Evolutionary conservation across 1,140 invertebrate genomes (phyloP), one percentile per base, ranked within the genome.

Genomic region (Euglossa dilemma): DNA sequence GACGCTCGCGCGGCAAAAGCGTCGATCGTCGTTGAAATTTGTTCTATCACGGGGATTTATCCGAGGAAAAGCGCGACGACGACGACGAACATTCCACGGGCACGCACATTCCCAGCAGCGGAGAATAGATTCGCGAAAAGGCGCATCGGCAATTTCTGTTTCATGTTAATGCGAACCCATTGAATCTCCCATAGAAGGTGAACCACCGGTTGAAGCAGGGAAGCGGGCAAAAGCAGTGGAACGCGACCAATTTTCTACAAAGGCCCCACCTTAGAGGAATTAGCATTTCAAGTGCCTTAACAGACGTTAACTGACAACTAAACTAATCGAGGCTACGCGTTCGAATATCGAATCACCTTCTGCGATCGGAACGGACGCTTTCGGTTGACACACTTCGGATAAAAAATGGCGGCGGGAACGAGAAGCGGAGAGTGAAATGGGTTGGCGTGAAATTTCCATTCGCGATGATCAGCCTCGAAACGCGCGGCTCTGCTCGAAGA

Each of bases 201-300:
- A 85, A 85, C 71, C 59, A 57, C 87, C 84, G 83, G 87, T n/a
- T 87, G 76, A 73, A 67, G 76, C 23, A 66, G 82, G 83, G 71
- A 92, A 91, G 79, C 81, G 64, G 52, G 56, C 80, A 66, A n/a
- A 77, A 87, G 72, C 83, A 70, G 80, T 85, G 81, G 83, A 85
- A 87, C 78, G 88, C 90, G 84, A 88, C 85, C 86, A 82, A 88
- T 85, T 88, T 87, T 87, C 64, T 90, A 87, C 76, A 52, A 84
- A 72, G 73, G 83, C 87, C 85, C 83, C 75, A 85, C 84, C 89
- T 36, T 77, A 87, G 70, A 74, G 76, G 81, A 85, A 92, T 92
- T 91, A 90, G 91, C 89, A 92, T 92, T 90, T 92, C 89, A 92
- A 92, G 92, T 92, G 92, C 92, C 91, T 92, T 92, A 90, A 90